These are phyloP conservation scores for Cyanistes caeruleus DNA, from an alignment of 2,113 vertebrate species.

Conservation along the genomic window DNA sequence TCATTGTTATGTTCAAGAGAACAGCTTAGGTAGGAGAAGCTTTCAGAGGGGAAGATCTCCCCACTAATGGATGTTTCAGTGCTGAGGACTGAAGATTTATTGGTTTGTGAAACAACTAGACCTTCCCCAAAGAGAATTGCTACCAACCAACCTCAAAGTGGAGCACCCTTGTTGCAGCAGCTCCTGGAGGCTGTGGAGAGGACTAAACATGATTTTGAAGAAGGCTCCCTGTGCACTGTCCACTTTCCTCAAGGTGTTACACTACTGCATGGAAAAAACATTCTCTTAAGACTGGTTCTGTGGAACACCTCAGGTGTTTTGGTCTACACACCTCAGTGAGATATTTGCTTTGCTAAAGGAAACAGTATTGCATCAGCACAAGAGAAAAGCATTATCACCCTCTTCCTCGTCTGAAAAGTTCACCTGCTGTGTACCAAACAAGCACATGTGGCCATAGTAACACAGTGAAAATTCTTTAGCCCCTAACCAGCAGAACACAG, in stretches of 20 bases:
- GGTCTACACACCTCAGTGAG: not conserved
- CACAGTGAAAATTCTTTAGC: not conserved
- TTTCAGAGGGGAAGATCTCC: not conserved
- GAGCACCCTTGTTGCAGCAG: not conserved
- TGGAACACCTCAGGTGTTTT: not conserved
- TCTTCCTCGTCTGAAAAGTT: not conserved
- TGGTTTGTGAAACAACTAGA: not conserved
- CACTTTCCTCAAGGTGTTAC: not conserved
- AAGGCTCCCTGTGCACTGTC: not conserved
- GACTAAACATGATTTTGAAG: not conserved
- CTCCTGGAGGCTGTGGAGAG: rapidly evolving
- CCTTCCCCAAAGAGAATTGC: not conserved
- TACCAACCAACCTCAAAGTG: not conserved
- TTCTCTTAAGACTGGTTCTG: not conserved
- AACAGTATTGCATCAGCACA: constrained; percentile 6
- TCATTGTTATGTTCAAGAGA: not conserved
- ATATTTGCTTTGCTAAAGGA: constrained; percentile 24
- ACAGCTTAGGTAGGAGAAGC: not conserved
- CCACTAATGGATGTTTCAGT: not conserved
- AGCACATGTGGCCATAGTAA: rapidly evolving
- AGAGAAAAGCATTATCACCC: not conserved
- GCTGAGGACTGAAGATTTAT: not conserved
- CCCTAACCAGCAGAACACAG: not conserved
- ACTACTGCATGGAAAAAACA: not conserved
- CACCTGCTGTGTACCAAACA: not conserved